phyloP scores from a whole-genome alignment of 2,113 vertebrate genomes.

The Girardinichthys multiradiatus region DNA sequence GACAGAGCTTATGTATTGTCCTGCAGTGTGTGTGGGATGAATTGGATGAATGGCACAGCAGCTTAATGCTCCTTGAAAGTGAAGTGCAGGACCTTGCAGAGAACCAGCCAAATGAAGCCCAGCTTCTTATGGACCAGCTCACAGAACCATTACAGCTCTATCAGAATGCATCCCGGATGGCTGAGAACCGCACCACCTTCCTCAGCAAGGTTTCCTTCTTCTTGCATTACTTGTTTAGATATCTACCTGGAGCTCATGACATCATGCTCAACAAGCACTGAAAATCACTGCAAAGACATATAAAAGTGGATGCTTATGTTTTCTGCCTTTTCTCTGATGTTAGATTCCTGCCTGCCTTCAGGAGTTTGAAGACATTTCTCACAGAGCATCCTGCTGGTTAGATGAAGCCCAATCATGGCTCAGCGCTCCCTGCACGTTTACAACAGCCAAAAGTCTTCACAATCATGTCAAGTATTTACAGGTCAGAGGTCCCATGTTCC shows the following conservation, averaged over 20 bases:
- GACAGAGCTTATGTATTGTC: neutral
- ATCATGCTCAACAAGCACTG: too few relatives aligned
- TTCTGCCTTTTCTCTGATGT: neutral
- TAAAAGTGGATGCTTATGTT: neutral
- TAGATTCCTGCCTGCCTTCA: constrained; percentile 88
- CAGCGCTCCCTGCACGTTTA: constrained; percentile 68
- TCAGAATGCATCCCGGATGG: constrained; percentile 85
- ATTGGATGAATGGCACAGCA: constrained; percentile 89
- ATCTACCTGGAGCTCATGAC: neutral
- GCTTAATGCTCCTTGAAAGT: constrained; percentile 87
- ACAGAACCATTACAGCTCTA: constrained; percentile 87
- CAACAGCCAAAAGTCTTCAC: constrained; percentile 83
- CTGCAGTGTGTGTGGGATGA: constrained; percentile 90
- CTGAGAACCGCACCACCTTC: constrained; percentile 87
- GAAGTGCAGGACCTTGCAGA: constrained; percentile 92
- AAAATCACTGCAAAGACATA: neutral
- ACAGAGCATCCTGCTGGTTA: constrained; percentile 83
- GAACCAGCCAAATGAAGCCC: constrained; percentile 84
- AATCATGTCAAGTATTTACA: constrained; percentile 82
- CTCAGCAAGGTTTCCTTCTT: constrained; percentile 86
- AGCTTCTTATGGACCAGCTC: constrained; percentile 89
- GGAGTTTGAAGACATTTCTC: constrained; percentile 85
- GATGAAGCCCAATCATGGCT: constrained; percentile 84
- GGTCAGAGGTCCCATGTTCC: constrained; percentile 69
- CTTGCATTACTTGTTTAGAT: neutral